A percentile compares a stretch with the other conserved stretches of the same genome.
Evolutionary conservation across 2,888 invertebrate genomes (phyloP).

Genomic region (Nebria brevicollis): DNA sequence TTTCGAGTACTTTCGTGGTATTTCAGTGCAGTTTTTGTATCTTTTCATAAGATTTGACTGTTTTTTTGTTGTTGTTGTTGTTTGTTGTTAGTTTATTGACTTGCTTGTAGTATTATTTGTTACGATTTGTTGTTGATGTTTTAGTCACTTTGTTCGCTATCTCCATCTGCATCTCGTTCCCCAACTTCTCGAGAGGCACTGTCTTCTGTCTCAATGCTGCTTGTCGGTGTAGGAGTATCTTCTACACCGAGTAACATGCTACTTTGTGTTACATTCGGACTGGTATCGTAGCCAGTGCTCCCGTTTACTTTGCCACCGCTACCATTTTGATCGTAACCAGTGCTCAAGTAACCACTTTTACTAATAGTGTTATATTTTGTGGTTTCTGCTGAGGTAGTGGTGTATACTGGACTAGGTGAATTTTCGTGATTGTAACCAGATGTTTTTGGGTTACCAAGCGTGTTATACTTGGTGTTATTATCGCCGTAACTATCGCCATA

Average conservation of each 20-base stretch:
- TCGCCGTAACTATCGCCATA: slow-evolving; percentile 33
- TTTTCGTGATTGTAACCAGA: slow-evolving; percentile 31
- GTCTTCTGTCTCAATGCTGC: slow-evolving; percentile 70
- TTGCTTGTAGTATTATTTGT: background rate
- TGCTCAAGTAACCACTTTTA: slow-evolving; percentile 56
- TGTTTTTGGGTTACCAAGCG: slow-evolving; percentile 52
- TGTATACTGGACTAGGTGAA: slow-evolving; percentile 22
- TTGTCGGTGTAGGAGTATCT: slow-evolving; percentile 69
- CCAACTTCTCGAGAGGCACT: slow-evolving; percentile 66
- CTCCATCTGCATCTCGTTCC: slow-evolving; percentile 68
- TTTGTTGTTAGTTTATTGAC: background rate
- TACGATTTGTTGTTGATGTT: slow-evolving; percentile 41
- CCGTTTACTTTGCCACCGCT: slow-evolving; percentile 50
- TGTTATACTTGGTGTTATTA: slow-evolving; percentile 54
- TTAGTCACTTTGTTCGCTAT: slow-evolving; percentile 69
- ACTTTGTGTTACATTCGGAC: slow-evolving; percentile 55
- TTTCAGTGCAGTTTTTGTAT: slow-evolving; percentile 19
- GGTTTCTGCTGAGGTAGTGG: slow-evolving; percentile 13
- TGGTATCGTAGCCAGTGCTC: slow-evolving; percentile 54
- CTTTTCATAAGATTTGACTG: slow-evolving; percentile 22
- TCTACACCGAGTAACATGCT: slow-evolving; percentile 58
- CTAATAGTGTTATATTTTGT: slow-evolving; percentile 60
- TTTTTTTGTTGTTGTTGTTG: slow-evolving; percentile 5
- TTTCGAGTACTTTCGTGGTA: background rate
- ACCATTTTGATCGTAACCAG: slow-evolving; percentile 55